Percentiles rank a stretch among this genome's conserved stretches.
Conservation (phyloP, 2,113 vertebrate species). For the Hiodon tergisus region DNA sequence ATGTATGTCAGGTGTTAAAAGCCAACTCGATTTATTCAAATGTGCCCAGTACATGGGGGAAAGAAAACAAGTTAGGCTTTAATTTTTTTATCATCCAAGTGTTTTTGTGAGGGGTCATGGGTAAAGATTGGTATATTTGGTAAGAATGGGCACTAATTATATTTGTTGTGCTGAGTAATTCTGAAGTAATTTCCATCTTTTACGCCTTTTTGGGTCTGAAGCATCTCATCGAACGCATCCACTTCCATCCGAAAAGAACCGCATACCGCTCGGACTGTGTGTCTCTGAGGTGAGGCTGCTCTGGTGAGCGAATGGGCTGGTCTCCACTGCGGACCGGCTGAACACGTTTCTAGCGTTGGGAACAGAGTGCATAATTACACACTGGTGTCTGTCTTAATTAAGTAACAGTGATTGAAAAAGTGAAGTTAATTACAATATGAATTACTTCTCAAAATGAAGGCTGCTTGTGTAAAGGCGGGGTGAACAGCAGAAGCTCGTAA, state of each 20-base stretch:
- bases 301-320: neutral
- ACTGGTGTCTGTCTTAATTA: conserved; percentile 64
- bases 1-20: too few species aligned
- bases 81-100: neutral
- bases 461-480: conserved; percentile 65
- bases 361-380: conserved; percentile 73
- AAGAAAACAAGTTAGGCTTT: too few species aligned
- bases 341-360: conserved; percentile 46
- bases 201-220: neutral
- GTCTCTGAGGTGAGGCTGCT: neutral
- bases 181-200: neutral
- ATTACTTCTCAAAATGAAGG: conserved; percentile 65
- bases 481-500: conserved; percentile 41
- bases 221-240: neutral
- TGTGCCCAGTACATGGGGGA: too few species aligned
- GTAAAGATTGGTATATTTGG: neutral
- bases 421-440: conserved; percentile 71
- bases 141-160: neutral
- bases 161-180: neutral
- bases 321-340: neutral
- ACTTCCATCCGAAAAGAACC: too few species aligned
- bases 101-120: neutral
- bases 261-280: neutral
- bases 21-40: too few species aligned
- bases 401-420: conserved; percentile 72